phyloP scores from a whole-genome alignment of 2,797 vertebrate genomes.

The Cephalopachus bancanus region DNA sequence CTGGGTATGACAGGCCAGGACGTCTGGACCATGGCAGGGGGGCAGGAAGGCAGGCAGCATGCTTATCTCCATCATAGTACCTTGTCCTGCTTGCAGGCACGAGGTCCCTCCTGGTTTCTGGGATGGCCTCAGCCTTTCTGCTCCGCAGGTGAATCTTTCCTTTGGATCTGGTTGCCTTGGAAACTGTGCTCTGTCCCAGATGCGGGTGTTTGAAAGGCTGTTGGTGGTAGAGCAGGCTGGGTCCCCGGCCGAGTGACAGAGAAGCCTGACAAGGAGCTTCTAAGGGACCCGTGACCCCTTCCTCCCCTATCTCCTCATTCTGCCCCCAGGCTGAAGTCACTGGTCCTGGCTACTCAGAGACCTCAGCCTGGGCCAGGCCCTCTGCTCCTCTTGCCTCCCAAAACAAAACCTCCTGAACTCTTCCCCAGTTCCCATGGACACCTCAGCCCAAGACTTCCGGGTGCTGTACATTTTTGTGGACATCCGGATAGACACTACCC shows the following conservation, averaged over 20 bases:
- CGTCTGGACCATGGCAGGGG: not conserved
- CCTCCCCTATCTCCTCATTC: not conserved
- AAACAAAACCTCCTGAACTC: constrained; percentile 50
- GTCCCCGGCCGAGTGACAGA: not conserved
- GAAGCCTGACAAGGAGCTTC: not conserved
- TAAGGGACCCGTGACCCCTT: not conserved
- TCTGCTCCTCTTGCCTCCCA: not conserved
- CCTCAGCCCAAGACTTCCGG: constrained; percentile 92
- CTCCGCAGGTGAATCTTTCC: constrained; percentile 87
- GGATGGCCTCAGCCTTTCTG: constrained; percentile 74
- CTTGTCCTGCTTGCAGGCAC: not conserved
- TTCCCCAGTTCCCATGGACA: constrained; percentile 95
- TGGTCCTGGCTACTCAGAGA: not conserved
- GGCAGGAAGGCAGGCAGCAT: not conserved
- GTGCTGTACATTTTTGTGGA: constrained; percentile 99
- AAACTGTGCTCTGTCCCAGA: constrained; percentile 89
- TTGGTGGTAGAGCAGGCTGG: constrained; percentile 49
- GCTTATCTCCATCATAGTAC: not conserved
- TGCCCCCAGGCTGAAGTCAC: not conserved
- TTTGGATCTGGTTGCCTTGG: constrained; percentile 89
- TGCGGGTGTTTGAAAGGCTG: constrained; percentile 89
- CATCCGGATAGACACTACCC: constrained; percentile 96
- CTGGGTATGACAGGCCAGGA: constrained; percentile 89
- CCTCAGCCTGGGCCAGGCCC: not conserved
- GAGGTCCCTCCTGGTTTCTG: constrained; percentile 39